Conservation (phyloP, 2,888 invertebrate genomes). For the Microctonus hyperodae region DNA sequence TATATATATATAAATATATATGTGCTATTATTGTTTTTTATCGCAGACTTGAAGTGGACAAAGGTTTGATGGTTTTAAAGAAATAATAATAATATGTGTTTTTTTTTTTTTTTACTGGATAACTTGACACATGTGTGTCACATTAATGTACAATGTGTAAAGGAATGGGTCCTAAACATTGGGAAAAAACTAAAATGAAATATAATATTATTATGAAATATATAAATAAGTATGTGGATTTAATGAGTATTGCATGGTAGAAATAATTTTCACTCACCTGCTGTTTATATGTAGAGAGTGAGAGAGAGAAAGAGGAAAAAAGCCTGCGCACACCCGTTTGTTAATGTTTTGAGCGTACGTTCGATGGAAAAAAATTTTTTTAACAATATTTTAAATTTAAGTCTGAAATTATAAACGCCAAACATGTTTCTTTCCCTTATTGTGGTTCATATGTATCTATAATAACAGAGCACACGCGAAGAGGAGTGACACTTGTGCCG, state of each 20-base stretch:
- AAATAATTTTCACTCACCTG: neutral
- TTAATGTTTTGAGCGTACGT: neutral
- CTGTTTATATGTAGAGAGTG: neutral
- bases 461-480: conserved; percentile 47
- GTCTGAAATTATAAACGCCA: conserved; percentile 48
- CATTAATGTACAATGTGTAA: too few relatives aligned
- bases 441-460: conserved; percentile 27
- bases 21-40: neutral
- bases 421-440: conserved; percentile 50
- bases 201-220: too few relatives aligned
- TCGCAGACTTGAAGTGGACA: neutral
- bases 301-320: neutral
- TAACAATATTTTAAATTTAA: conserved; percentile 34
- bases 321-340: neutral
- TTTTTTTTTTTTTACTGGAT: too few relatives aligned
- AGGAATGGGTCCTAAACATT: too few relatives aligned
- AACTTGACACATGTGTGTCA: too few relatives aligned
- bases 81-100: neutral
- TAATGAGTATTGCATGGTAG: neutral
- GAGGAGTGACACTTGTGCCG: conserved; percentile 39
- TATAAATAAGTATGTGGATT: too few relatives aligned
- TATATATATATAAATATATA: neutral
- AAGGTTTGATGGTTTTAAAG: neutral
- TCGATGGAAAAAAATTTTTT: conserved; percentile 1
- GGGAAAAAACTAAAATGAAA: too few relatives aligned